Percentiles rank a stretch among this genome's conserved stretches.
Conservation (phyloP, 2,888 invertebrate species). For the Sarcophaga variegata region DNA sequence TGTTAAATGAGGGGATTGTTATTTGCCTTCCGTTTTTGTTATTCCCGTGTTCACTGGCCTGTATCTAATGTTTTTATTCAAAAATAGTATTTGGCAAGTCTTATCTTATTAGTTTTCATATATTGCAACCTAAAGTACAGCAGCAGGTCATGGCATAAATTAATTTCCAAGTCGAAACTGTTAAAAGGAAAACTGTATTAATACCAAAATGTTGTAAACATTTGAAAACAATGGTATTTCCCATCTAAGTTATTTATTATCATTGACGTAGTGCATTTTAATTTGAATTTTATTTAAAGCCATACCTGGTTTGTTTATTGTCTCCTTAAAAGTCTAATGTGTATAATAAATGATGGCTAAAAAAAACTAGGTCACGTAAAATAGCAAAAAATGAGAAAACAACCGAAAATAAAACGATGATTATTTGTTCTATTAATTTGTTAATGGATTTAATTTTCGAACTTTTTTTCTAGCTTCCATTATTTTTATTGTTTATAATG, state of each 20-base stretch:
- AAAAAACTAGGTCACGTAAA: slow-evolving; percentile 43
- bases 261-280: no score
- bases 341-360: not conserved
- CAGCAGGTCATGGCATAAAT: no score
- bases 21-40: not conserved
- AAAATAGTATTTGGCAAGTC: not conserved
- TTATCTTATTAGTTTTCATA: not conserved
- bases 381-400: slow-evolving; percentile 12
- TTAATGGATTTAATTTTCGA: not conserved
- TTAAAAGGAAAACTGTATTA: no score
- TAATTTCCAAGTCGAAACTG: no score
- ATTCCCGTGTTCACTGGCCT: slow-evolving; percentile 47
- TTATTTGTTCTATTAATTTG: slow-evolving; percentile 8
- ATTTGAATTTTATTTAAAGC: no score
- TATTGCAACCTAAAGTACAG: no score
- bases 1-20: slow-evolving; percentile 14
- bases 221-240: not conserved
- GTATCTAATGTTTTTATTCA: slow-evolving; percentile 51
- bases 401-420: slow-evolving; percentile 6
- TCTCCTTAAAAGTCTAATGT: not conserved
- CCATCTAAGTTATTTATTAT: not conserved
- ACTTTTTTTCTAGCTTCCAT: slow-evolving; percentile 49
- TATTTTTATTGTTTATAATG: slow-evolving; percentile 52
- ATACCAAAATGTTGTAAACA: no score
- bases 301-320: not conserved